A percentile compares a stretch with the other conserved stretches of the same genome.
Evolutionary conservation across 2,888 invertebrate genomes (phyloP).

Genomic region (Drosophila nr. perissopoda): DNA sequence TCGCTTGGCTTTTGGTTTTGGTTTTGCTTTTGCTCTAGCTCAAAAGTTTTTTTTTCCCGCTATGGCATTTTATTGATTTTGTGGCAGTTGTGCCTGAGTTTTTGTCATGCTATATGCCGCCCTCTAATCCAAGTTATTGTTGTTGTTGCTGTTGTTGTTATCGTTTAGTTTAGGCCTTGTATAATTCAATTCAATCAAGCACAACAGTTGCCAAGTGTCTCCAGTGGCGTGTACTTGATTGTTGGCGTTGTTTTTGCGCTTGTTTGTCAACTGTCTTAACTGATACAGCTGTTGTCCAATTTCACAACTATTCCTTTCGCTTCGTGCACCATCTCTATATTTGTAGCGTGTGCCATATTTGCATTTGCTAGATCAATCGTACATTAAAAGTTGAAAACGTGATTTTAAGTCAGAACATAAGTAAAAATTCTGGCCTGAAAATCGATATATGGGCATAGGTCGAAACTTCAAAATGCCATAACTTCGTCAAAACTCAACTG

Average conservation of each 20-base stretch:
- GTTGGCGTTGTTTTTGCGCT: conserved; percentile 38
- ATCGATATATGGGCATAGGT: too few relatives aligned
- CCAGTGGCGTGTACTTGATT: conserved; percentile 79
- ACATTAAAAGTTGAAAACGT: too few relatives aligned
- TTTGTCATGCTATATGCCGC: neutral
- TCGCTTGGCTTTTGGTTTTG: conserved; percentile 10
- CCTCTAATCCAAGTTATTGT: neutral
- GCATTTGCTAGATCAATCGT: conserved; percentile 36
- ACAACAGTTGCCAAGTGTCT: conserved; percentile 77
- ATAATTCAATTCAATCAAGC: conserved; percentile 76
- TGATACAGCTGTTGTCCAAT: conserved; percentile 19
- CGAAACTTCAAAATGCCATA: too few relatives aligned
- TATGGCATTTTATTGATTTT: conserved; percentile 68
- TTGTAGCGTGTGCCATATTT: conserved; percentile 47
- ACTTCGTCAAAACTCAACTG: too few relatives aligned
- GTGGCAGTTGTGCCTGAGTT: conserved; percentile 62
- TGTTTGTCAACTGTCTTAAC: conserved; percentile 36
- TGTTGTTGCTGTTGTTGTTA: conserved; percentile 37
- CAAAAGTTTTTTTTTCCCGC: conserved; percentile 43
- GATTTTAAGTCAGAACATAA: too few relatives aligned
- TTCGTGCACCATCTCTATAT: neutral
- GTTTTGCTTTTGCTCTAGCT: conserved; percentile 3
- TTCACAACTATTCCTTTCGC: conserved; percentile 22
- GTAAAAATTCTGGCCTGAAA: too few relatives aligned
- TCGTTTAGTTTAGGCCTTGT: conserved; percentile 72